phyloP scores from a whole-genome alignment of 2,888 invertebrate genomes.

The Drosophila dives region DNA sequence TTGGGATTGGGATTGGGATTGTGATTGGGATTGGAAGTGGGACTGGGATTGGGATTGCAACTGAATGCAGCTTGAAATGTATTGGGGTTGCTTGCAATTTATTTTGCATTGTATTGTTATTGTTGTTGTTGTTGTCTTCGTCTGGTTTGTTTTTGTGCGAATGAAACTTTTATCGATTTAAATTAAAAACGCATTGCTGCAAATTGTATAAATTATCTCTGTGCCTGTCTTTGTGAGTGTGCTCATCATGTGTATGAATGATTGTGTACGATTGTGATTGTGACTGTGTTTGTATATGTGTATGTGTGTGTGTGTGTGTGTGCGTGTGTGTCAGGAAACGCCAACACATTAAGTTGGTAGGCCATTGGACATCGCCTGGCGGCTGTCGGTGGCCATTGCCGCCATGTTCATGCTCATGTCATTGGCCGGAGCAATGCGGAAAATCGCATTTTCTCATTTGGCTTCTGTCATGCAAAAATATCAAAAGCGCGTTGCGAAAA shows the following conservation, averaged over 20 bases:
- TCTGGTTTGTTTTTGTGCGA: constrained; percentile 75
- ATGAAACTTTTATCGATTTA: constrained; percentile 79
- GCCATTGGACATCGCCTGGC: constrained; percentile 71
- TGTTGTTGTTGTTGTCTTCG: constrained; percentile 59
- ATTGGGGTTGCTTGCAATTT: constrained; percentile 63
- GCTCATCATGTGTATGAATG: constrained; percentile 48
- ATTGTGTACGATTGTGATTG: background rate
- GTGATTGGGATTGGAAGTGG: background rate
- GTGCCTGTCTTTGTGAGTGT: constrained; percentile 45
- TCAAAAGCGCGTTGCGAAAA: constrained; percentile 78
- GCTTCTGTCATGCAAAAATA: constrained; percentile 79
- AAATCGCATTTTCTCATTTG: constrained; percentile 79
- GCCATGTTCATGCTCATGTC: constrained; percentile 73
- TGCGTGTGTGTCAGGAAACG: constrained; percentile 66
- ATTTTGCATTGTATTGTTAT: constrained; percentile 60
- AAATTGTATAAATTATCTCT: constrained; percentile 78
- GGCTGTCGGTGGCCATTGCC: constrained; percentile 60
- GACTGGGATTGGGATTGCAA: background rate
- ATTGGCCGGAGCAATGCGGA: constrained; percentile 80
- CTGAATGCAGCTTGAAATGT: constrained; percentile 1
- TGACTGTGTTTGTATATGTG: background rate
- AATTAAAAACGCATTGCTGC: constrained; percentile 79
- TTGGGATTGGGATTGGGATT: background rate
- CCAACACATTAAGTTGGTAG: constrained; percentile 76
- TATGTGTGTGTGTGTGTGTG: constrained; percentile 15